Percentiles rank a stretch among this genome's conserved stretches.
phyloP scores from a whole-genome alignment of 2,888 invertebrate species.

The Furcula furcula region DNA sequence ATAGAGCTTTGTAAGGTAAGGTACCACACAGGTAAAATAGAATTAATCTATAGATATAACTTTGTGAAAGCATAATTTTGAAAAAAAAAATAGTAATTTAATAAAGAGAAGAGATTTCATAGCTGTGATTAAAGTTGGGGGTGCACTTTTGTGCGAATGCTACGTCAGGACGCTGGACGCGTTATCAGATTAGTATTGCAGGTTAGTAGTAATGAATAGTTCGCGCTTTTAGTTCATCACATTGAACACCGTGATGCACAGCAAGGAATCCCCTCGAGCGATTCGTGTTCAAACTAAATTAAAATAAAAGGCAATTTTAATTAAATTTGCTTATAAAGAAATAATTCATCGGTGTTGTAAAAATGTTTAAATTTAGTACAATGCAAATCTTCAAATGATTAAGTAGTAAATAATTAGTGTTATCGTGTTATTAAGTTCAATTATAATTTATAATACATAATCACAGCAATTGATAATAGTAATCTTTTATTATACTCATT shows the following conservation, averaged over 20 bases:
- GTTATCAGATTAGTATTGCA: conserved; percentile 35
- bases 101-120: conserved; percentile 74
- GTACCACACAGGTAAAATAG: conserved; percentile 77
- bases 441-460: conserved; percentile 56
- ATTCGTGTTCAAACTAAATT: conserved; percentile 4
- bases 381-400: conserved; percentile 63
- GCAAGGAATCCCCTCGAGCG: conserved; percentile 3
- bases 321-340: conserved; percentile 45
- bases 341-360: conserved; percentile 64
- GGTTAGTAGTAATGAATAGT: conserved; percentile 36
- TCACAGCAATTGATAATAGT: conserved; percentile 45
- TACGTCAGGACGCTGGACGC: conserved; percentile 42
- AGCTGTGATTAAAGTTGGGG: conserved; percentile 76
- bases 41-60: conserved; percentile 62
- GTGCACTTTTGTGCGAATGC: conserved; percentile 73
- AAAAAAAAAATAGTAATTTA: conserved; percentile 52
- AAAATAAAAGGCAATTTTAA: conserved; percentile 43
- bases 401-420: conserved; percentile 45
- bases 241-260: conserved; percentile 3
- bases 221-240: conserved; percentile 41
- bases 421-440: conserved; percentile 56
- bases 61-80: conserved; percentile 53
- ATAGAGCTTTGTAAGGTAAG: conserved; percentile 80
- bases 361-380: conserved; percentile 64
- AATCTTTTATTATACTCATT: conserved; percentile 66